Evolutionary conservation across 2,113 vertebrate species (phyloP).

Genomic region (Tragelaphus strepsiceros): DNA sequence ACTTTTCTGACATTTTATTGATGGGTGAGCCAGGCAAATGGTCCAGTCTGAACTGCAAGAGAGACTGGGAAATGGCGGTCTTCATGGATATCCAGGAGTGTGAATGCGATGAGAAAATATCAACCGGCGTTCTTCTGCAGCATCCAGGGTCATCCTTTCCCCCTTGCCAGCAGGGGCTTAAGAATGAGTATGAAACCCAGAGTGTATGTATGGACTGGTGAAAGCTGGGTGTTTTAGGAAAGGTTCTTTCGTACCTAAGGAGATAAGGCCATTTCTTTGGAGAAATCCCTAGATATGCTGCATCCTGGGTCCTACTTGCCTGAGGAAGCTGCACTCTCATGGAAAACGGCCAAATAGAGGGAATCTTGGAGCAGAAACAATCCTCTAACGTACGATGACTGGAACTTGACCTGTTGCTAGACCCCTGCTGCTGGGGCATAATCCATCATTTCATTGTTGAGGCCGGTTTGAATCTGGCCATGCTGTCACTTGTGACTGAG

Average conservation of each 20-base stretch:
- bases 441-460: neutral
- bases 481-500: neutral
- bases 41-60: neutral
- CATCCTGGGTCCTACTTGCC: neutral
- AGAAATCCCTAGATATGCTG: neutral
- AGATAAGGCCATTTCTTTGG: neutral
- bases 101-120: neutral
- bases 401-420: neutral
- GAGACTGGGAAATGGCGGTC: neutral
- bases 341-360: neutral
- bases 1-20: neutral
- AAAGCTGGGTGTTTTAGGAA: neutral
- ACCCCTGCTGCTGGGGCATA: fast-evolving
- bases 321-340: fast-evolving
- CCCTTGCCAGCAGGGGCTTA: neutral
- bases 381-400: fast-evolving
- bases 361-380: neutral
- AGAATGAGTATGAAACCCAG: neutral
- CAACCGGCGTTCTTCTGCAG: neutral
- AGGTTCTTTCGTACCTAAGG: neutral
- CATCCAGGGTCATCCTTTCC: fast-evolving
- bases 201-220: fast-evolving
- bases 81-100: neutral
- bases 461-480: neutral
- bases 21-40: neutral